Percentiles rank a stretch among this genome's conserved stretches.
These are phyloP conservation scores for Petrolisthes cinctipes DNA, from an alignment of 2,888 invertebrate species.

Conservation along the genomic window DNA sequence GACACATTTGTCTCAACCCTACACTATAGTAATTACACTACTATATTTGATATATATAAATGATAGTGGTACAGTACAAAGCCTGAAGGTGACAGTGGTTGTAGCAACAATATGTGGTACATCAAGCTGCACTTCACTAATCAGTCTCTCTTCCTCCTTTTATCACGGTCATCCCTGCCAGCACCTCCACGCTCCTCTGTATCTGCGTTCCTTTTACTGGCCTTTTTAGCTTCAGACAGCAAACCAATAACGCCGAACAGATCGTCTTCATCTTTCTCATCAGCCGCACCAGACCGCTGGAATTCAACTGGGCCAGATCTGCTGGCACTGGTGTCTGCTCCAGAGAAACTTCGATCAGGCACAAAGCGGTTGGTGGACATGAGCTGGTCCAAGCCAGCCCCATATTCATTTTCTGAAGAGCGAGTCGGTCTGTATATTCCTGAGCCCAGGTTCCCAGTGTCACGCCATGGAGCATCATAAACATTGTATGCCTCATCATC, in stretches of 20 bases:
- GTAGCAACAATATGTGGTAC: not conserved
- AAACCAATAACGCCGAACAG: slow-evolving; percentile 98
- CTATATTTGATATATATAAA: not conserved
- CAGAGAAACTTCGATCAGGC: slow-evolving; percentile 96
- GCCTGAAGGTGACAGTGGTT: not conserved
- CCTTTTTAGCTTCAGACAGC: slow-evolving; percentile 95
- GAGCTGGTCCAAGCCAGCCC: slow-evolving; percentile 88
- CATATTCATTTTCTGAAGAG: slow-evolving; percentile 91
- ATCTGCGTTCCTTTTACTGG: slow-evolving; percentile 74
- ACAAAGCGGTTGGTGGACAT: slow-evolving; percentile 93
- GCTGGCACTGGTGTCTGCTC: slow-evolving; percentile 77
- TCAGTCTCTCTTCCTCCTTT: slow-evolving; percentile 66
- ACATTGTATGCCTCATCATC: slow-evolving; percentile 98
- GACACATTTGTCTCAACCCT: not conserved
- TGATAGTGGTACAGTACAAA: not conserved
- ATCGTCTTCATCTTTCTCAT: slow-evolving; percentile 82
- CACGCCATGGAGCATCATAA: slow-evolving; percentile 98
- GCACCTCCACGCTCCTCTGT: slow-evolving; percentile 62
- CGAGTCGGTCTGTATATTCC: slow-evolving; percentile 91
- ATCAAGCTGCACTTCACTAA: not conserved
- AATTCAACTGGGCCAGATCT: slow-evolving; percentile 97
- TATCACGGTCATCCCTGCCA: slow-evolving; percentile 66
- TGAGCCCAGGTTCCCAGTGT: slow-evolving; percentile 84
- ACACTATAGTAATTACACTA: not conserved
- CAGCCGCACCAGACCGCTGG: slow-evolving; percentile 72